These are phyloP conservation scores for Spinibarbus caldwelli DNA, from an alignment of 2,797 vertebrate genomes.

Conservation along the genomic window DNA sequence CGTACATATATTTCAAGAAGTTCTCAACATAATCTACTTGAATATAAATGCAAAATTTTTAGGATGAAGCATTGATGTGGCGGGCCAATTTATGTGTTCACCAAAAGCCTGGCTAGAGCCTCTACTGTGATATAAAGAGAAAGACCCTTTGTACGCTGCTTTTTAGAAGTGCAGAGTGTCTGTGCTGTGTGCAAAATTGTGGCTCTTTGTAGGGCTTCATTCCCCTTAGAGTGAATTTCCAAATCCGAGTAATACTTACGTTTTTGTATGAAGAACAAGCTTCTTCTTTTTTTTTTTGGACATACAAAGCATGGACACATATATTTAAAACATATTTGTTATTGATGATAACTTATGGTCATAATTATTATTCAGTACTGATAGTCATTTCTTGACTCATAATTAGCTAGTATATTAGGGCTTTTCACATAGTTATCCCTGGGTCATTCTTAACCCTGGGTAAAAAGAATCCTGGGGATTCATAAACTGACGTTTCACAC, in stretches of 20 bases:
- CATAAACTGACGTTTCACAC: no score
- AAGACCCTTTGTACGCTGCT: background rate
- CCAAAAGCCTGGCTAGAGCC: background rate
- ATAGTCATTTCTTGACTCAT: background rate
- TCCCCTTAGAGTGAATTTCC: background rate
- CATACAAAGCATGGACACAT: background rate
- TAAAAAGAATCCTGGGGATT: background rate
- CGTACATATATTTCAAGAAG: conserved; percentile 47
- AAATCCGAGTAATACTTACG: background rate
- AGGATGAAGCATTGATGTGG: conserved; percentile 41
- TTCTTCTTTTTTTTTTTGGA: no score
- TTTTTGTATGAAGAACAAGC: background rate
- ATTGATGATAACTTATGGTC: background rate
- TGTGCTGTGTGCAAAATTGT: background rate
- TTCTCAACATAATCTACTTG: conserved; percentile 42
- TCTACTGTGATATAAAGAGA: conserved; percentile 18
- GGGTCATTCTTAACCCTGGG: no score
- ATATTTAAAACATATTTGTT: background rate
- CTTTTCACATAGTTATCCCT: background rate
- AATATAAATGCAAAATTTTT: conserved; percentile 41
- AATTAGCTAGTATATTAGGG: background rate
- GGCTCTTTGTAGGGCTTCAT: background rate
- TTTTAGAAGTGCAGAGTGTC: conserved; percentile 23
- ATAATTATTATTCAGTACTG: background rate
- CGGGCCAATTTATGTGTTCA: conserved; percentile 39